These are phyloP conservation scores for Oxyura jamaicensis DNA, from an alignment of 2,113 vertebrate genomes.

Conservation along the genomic window DNA sequence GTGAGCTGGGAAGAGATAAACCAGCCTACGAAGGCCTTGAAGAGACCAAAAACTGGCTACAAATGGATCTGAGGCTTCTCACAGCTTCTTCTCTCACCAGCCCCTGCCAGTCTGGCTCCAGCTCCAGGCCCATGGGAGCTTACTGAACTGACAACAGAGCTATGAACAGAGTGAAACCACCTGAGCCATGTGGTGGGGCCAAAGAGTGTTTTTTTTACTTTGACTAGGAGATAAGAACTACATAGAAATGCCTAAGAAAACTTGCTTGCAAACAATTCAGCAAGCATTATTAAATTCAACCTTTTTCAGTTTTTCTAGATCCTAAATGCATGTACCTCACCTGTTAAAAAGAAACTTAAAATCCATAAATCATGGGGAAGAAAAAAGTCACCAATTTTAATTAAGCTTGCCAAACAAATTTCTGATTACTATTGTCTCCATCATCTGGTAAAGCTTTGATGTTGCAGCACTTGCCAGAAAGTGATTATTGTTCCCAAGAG, in stretches of 20 bases:
- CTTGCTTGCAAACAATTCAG: not conserved
- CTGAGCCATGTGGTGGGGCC: accelerated
- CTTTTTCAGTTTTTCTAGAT: not conserved
- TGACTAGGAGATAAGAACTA: not conserved
- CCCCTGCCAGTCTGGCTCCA: not conserved
- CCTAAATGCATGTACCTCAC: accelerated
- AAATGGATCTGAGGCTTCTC: not conserved
- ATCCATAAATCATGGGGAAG: not conserved
- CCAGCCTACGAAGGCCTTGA: not conserved
- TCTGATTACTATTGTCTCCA: not conserved
- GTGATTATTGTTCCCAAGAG: not conserved
- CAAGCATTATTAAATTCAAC: not conserved
- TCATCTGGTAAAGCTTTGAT: not conserved
- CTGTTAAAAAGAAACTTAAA: not conserved
- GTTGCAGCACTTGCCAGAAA: not conserved
- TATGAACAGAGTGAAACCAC: not conserved
- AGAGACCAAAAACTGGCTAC: not conserved
- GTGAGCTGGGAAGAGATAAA: not conserved
- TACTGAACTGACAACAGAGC: not conserved
- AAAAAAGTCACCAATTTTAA: not conserved
- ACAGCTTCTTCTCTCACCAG: not conserved
- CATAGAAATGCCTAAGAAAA: not conserved
- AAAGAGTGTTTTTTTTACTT: not conserved
- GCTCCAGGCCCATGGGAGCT: not conserved
- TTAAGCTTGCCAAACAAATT: not conserved